phyloP scores from a whole-genome alignment of 2,113 vertebrate genomes.

The Tor tambroides region DNA sequence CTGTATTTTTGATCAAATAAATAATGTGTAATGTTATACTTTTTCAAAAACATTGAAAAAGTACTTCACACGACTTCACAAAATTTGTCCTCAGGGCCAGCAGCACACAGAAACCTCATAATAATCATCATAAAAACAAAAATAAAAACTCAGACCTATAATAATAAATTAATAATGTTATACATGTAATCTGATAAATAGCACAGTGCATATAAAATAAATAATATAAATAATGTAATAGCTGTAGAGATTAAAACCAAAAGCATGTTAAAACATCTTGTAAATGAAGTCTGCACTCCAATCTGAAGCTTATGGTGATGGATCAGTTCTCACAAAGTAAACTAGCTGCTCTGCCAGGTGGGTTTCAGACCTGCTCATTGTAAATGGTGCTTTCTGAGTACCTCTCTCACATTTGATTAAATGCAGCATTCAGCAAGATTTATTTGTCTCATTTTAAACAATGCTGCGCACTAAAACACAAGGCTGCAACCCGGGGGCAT shows the following conservation, averaged over 20 bases:
- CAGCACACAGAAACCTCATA: no score
- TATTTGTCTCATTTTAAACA: slow-evolving; percentile 34
- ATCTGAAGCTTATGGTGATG: not conserved
- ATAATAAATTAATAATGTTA: no score
- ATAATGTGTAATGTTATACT: not conserved
- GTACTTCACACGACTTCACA: not conserved
- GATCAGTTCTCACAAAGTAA: not conserved
- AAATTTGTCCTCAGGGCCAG: no score
- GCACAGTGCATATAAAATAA: no score
- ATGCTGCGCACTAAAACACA: slow-evolving; percentile 36
- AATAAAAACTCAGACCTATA: no score
- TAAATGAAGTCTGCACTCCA: not conserved
- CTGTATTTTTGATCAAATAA: not conserved
- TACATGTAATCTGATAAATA: no score
- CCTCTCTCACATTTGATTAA: slow-evolving; percentile 55
- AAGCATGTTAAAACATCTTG: no score
- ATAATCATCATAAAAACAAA: no score
- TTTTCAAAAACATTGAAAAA: not conserved
- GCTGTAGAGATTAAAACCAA: no score
- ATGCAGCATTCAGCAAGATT: slow-evolving; percentile 43
- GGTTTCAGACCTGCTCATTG: slow-evolving; percentile 39
- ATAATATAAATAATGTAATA: no score
- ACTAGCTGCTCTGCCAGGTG: slow-evolving; percentile 21
- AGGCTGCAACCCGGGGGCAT: not conserved
- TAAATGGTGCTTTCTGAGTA: slow-evolving; percentile 50